These are phyloP conservation scores for Gisinianus flammeolus DNA, from an alignment of 2,888 invertebrate genomes.

Conservation along the genomic window DNA sequence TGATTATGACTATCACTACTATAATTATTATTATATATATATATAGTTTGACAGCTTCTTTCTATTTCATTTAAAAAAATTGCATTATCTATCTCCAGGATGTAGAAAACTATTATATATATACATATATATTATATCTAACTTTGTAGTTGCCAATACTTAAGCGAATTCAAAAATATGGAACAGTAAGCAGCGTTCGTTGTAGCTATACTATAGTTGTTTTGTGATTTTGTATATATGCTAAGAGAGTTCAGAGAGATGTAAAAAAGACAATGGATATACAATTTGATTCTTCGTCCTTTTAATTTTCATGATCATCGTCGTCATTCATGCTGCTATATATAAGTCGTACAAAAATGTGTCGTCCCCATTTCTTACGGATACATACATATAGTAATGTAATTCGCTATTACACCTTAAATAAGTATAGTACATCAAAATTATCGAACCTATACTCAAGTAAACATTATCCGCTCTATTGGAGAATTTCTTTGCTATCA, in stretches of 20 bases:
- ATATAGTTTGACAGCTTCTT: background rate
- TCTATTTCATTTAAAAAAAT: background rate
- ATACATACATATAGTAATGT: too few species aligned
- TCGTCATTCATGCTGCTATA: background rate
- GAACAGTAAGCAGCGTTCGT: conserved; percentile 4
- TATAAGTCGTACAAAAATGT: background rate
- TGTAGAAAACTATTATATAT: background rate
- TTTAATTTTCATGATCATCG: background rate
- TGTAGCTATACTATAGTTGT: conserved; percentile 32
- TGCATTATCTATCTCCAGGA: background rate
- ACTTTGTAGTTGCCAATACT: too few species aligned
- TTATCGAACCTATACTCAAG: too few species aligned
- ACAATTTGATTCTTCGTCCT: conserved; percentile 22
- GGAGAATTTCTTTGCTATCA: too few species aligned
- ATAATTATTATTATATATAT: too few species aligned
- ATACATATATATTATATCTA: background rate
- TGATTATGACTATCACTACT: too few species aligned
- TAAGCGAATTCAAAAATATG: too few species aligned
- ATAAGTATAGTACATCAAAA: too few species aligned
- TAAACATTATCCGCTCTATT: too few species aligned
- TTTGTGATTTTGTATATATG: conserved; percentile 44
- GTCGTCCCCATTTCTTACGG: too few species aligned
- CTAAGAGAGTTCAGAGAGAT: conserved; percentile 45
- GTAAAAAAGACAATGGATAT: conserved; percentile 44
- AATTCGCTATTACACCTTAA: too few species aligned